Evolutionary conservation across 2,888 invertebrate species (phyloP).

Genomic region (Limnephilus marmoratus): DNA sequence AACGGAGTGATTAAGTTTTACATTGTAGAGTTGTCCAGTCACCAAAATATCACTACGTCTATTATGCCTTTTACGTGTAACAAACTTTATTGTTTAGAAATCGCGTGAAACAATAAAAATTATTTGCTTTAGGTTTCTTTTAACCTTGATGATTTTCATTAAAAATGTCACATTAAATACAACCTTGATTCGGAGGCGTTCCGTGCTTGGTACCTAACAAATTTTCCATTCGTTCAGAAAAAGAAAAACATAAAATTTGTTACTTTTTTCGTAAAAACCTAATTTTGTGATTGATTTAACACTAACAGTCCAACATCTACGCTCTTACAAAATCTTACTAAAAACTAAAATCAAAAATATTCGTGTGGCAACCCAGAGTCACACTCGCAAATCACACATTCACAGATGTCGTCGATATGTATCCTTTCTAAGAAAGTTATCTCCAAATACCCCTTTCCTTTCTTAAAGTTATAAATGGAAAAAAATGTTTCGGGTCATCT

Average conservation of each 20-base stretch:
- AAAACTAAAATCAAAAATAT: too few species aligned
- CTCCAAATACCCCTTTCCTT: too few species aligned
- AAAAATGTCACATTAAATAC: not conserved
- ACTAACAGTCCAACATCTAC: too few species aligned
- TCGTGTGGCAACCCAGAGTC: too few species aligned
- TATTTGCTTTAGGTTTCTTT: not conserved
- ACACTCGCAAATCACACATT: too few species aligned
- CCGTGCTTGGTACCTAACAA: not conserved
- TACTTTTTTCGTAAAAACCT: not conserved
- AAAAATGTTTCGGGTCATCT: not conserved
- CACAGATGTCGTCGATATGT: too few species aligned
- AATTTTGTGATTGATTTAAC: too few species aligned
- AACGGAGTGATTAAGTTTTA: too few species aligned
- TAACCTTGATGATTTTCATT: not conserved
- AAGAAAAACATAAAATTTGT: not conserved
- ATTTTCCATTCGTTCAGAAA: not conserved
- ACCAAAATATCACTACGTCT: not conserved
- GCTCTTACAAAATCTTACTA: too few species aligned
- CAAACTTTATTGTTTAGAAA: too few species aligned
- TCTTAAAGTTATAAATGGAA: not conserved
- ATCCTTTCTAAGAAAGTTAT: too few species aligned
- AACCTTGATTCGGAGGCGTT: not conserved
- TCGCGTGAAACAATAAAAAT: not conserved
- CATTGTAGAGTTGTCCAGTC: too few species aligned
- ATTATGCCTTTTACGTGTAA: not conserved